These are phyloP conservation scores for Euplexia lucipara DNA, from an alignment of 2,888 invertebrate genomes.

Conservation along the genomic window DNA sequence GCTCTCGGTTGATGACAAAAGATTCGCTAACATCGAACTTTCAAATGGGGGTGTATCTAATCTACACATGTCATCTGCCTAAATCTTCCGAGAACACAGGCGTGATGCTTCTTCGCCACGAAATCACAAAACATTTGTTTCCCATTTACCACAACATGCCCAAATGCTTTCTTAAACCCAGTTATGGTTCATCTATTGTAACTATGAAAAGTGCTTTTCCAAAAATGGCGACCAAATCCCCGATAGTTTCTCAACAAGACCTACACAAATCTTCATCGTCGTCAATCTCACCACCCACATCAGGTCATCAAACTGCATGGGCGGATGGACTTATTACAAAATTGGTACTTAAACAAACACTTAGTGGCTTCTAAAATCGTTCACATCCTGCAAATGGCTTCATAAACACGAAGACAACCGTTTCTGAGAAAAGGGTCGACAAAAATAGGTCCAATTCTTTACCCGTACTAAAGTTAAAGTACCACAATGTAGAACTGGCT, in stretches of 20 bases:
- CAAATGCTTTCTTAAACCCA: too few species aligned
- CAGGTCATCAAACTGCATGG: conserved; percentile 57
- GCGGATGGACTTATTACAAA: conserved; percentile 57
- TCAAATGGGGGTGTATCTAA: too few species aligned
- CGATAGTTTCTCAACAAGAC: conserved; percentile 18
- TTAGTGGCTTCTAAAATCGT: conserved; percentile 38
- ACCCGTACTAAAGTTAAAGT: conserved; percentile 40
- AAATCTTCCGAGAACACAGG: too few species aligned
- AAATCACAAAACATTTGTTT: too few species aligned
- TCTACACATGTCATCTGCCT: too few species aligned
- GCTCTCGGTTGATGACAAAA: too few species aligned
- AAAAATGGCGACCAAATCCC: conserved; percentile 12
- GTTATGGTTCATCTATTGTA: too few species aligned
- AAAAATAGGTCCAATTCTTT: conserved; percentile 36
- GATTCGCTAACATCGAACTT: too few species aligned
- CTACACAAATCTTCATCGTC: conserved; percentile 23
- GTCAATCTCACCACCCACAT: conserved; percentile 46
- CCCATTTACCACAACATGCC: too few species aligned
- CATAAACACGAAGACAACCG: conserved; percentile 46
- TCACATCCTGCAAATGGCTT: conserved; percentile 42
- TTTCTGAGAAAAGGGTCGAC: conserved; percentile 35
- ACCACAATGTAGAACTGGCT: conserved; percentile 50
- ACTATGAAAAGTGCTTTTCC: too few species aligned
- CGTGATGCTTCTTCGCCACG: too few species aligned
- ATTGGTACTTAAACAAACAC: conserved; percentile 49